A percentile compares a stretch with the other conserved stretches of the same genome.
phyloP scores from a whole-genome alignment of 35 echinoderm and acorn worm species.

The Ophiothrix spiculata region DNA sequence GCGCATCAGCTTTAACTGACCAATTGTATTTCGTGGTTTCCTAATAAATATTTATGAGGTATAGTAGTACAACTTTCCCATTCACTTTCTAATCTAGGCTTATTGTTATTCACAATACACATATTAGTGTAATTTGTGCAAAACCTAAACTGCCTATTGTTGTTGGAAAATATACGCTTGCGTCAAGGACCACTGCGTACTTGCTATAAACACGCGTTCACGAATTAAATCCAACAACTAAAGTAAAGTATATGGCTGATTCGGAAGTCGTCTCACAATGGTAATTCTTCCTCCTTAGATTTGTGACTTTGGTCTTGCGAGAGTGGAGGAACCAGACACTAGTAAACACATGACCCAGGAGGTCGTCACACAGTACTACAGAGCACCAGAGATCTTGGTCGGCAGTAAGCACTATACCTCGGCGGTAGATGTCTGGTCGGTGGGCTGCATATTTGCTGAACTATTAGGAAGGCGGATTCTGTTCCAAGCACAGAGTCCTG shows the following conservation, averaged over 20 bases:
- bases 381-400: slow-evolving; percentile 93
- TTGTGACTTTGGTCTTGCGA: slow-evolving; percentile 98
- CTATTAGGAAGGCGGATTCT: slow-evolving; percentile 92
- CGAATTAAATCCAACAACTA: too few relatives aligned
- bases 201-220: too few relatives aligned
- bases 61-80: too few relatives aligned
- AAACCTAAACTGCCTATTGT: too few relatives aligned
- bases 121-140: too few relatives aligned
- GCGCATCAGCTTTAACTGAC: too few relatives aligned
- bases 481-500: slow-evolving; percentile 98
- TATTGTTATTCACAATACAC: too few relatives aligned
- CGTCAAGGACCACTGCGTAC: too few relatives aligned
- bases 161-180: too few relatives aligned
- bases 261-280: background rate
- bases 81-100: too few relatives aligned
- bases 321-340: slow-evolving; percentile 91
- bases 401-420: slow-evolving; percentile 98
- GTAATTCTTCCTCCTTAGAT: slow-evolving; percentile 68
- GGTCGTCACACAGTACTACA: slow-evolving; percentile 99
- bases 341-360: slow-evolving; percentile 99
- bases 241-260: background rate
- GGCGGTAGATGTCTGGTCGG: slow-evolving; percentile 97
- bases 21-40: too few relatives aligned
- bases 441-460: slow-evolving; percentile 99
- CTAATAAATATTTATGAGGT: too few relatives aligned